Conservation (phyloP, 2,888 invertebrate species). For the Selenia dentaria region DNA sequence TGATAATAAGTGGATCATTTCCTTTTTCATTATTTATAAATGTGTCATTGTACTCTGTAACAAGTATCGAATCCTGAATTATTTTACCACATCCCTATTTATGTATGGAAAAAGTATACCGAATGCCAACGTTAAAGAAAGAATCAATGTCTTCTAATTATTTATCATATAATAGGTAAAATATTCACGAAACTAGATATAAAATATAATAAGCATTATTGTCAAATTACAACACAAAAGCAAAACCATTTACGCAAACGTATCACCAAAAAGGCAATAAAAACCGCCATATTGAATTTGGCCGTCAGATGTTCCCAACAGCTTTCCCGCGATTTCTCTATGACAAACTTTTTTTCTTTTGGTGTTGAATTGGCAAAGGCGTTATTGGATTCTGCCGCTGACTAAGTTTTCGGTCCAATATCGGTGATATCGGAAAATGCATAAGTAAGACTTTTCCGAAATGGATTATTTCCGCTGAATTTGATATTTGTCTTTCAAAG, state of each 20-base stretch:
- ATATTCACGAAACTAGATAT: too few species aligned
- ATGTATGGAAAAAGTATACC: too few species aligned
- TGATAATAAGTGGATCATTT: too few species aligned
- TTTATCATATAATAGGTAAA: too few species aligned
- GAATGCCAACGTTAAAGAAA: too few species aligned
- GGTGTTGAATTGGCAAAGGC: constrained; percentile 28
- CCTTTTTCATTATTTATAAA: too few species aligned
- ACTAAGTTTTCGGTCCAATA: constrained; percentile 35
- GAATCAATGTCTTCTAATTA: too few species aligned
- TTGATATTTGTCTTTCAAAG: not conserved
- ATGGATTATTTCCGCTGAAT: constrained; percentile 11
- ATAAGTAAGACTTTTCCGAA: constrained; percentile 13
- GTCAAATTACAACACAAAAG: not conserved
- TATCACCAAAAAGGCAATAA: constrained; percentile 32
- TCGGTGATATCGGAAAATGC: constrained; percentile 13
- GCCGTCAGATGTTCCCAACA: constrained; percentile 36
- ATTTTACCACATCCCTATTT: too few species aligned
- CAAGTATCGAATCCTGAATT: too few species aligned
- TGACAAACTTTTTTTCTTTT: constrained; percentile 47
- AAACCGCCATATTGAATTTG: constrained; percentile 36
- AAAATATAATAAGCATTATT: too few species aligned
- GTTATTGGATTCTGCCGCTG: constrained; percentile 49
- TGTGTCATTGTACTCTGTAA: too few species aligned
- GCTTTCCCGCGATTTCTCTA: constrained; percentile 45
- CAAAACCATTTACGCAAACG: constrained; percentile 4